phyloP scores from a whole-genome alignment of 2,888 invertebrate genomes.

The Philereme transversata region DNA sequence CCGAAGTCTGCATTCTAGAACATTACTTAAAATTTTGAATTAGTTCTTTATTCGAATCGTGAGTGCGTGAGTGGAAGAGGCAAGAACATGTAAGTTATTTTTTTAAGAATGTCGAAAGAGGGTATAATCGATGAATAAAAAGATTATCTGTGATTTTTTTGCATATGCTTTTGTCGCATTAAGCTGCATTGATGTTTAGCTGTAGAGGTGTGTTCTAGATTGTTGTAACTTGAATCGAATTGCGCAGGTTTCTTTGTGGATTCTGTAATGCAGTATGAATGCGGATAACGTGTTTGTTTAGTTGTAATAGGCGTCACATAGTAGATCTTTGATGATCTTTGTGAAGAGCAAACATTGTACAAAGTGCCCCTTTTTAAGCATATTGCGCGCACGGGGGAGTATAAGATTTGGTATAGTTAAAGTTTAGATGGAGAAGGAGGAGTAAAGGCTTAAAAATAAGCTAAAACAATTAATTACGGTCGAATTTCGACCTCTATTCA shows the following conservation, averaged over 20 bases:
- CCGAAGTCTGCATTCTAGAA: constrained; percentile 46
- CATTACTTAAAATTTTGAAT: constrained; percentile 32
- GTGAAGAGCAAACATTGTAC: too few species aligned
- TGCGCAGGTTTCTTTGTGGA: constrained; percentile 14
- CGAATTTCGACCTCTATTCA: too few species aligned
- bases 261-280: constrained; percentile 23
- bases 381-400: too few species aligned
- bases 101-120: not conserved
- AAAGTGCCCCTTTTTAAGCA: too few species aligned
- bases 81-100: constrained; percentile 29
- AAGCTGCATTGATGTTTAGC: constrained; percentile 20
- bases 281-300: constrained; percentile 23
- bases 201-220: constrained; percentile 11
- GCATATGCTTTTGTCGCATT: constrained; percentile 16
- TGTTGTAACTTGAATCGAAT: constrained; percentile 7
- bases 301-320: not conserved
- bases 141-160: not conserved
- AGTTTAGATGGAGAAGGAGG: too few species aligned
- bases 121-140: not conserved
- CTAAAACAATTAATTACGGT: too few species aligned
- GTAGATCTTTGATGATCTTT: not conserved
- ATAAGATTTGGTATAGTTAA: too few species aligned
- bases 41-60: constrained; percentile 16
- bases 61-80: constrained; percentile 16
- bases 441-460: too few species aligned